A percentile compares a stretch with the other conserved stretches of the same genome.
These are phyloP conservation scores for Cossypha heuglini DNA, from an alignment of 2,797 vertebrate genomes.

Conservation along the genomic window DNA sequence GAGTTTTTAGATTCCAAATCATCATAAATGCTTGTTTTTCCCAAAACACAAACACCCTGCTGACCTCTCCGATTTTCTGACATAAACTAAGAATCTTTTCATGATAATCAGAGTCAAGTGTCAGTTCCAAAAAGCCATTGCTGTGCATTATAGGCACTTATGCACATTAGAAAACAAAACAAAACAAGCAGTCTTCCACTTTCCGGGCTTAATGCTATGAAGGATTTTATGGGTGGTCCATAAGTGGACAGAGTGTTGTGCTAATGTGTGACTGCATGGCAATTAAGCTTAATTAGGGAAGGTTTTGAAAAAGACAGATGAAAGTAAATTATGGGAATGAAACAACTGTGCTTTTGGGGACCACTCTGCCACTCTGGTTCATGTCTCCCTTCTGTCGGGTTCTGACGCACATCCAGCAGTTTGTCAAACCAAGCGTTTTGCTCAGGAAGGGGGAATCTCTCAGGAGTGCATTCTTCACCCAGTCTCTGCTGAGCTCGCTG, in stretches of 20 bases:
- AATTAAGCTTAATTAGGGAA: slow-evolving; percentile 48
- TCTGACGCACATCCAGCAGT: neutral
- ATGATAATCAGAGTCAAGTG: neutral
- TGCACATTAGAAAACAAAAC: slow-evolving; percentile 24
- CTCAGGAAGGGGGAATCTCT: neutral
- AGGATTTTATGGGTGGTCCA: slow-evolving; percentile 31
- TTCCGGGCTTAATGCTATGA: neutral
- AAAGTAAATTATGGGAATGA: slow-evolving; percentile 36
- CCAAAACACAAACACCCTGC: neutral
- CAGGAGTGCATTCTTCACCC: neutral
- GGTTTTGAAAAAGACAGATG: slow-evolving; percentile 29
- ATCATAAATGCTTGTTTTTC: neutral
- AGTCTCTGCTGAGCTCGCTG: neutral
- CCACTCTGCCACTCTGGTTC: neutral
- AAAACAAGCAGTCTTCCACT: slow-evolving; percentile 3
- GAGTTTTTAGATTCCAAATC: neutral
- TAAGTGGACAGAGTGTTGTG: slow-evolving; percentile 18
- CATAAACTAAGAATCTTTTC: slow-evolving; percentile 11
- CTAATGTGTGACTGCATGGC: slow-evolving; percentile 36
- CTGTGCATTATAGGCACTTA: slow-evolving; percentile 20
- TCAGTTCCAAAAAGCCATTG: slow-evolving; percentile 30
- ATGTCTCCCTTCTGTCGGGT: neutral
- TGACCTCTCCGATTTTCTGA: slow-evolving; percentile 24
- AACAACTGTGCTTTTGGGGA: slow-evolving; percentile 9
- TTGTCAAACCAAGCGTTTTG: neutral